These are phyloP conservation scores for Anneissia japonica DNA, from an alignment of 35 echinoderm and acorn worm genomes.

Conservation along the genomic window DNA sequence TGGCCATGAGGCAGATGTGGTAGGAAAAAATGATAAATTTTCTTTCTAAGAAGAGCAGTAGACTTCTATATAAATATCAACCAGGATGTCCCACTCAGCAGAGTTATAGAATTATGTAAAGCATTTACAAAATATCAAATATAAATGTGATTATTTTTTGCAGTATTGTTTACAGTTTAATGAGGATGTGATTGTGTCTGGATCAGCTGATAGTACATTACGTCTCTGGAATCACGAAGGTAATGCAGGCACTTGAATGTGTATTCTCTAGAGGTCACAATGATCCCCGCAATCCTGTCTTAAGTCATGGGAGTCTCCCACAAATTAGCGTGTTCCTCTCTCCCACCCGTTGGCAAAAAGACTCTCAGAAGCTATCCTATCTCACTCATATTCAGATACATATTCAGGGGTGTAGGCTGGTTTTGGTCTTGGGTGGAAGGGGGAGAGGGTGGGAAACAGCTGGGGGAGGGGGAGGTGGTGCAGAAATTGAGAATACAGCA, in stretches of 20 bases:
- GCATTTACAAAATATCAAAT: no score
- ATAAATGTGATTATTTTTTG: no score
- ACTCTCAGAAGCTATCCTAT: not conserved
- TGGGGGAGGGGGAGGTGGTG: no score
- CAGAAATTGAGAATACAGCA: no score
- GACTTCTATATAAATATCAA: no score
- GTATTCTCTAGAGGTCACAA: not conserved
- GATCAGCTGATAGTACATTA: slow-evolving; percentile 75
- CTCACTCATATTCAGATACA: not conserved
- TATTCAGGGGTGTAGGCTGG: no score
- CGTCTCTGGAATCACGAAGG: slow-evolving; percentile 72
- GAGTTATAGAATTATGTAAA: no score
- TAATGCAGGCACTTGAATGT: not conserved
- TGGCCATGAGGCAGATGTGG: slow-evolving; percentile 79
- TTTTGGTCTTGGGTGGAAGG: no score
- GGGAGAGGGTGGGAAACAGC: no score
- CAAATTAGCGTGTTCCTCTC: not conserved
- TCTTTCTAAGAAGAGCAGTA: no score
- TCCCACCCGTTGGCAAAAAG: not conserved
- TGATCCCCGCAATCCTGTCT: not conserved
- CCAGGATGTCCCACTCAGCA: no score
- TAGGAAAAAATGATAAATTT: slow-evolving; percentile 15
- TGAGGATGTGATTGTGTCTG: slow-evolving; percentile 70
- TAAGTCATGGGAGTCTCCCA: not conserved
- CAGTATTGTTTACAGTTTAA: slow-evolving; percentile 77